Conservation (phyloP, 2,113 vertebrate genomes). For the Rhynchopsitta pachyrhyncha region DNA sequence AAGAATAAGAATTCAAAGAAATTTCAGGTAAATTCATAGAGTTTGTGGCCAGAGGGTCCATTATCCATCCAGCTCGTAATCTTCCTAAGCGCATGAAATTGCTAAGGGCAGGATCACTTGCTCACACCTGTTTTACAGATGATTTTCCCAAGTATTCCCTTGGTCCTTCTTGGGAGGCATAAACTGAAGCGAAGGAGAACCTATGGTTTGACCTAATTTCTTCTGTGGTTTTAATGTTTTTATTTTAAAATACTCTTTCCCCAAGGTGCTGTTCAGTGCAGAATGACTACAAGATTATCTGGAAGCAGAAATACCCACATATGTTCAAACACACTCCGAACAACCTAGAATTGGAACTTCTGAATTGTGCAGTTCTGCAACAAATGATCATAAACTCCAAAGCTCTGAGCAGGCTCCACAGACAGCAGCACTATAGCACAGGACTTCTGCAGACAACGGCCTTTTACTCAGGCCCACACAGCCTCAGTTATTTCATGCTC, state of each 20-base stretch:
- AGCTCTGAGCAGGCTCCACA: neutral
- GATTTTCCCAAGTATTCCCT: neutral
- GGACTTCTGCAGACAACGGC: neutral
- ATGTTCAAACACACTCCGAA: neutral
- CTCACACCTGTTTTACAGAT: neutral
- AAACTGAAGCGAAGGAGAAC: neutral
- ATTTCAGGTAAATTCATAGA: neutral
- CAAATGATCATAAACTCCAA: neutral
- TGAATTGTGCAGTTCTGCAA: neutral
- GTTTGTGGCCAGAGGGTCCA: neutral
- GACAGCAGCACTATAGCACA: accelerated
- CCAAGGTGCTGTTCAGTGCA: neutral
- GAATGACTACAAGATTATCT: neutral
- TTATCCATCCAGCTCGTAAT: neutral
- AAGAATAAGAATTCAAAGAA: neutral
- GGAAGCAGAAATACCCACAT: neutral
- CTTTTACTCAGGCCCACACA: neutral
- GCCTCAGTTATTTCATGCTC: neutral
- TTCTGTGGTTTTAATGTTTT: neutral
- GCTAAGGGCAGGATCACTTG: neutral
- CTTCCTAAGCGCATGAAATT: neutral
- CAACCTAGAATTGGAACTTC: neutral
- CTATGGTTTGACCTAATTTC: neutral
- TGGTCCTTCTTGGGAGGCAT: neutral
- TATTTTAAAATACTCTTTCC: neutral